phyloP scores from a whole-genome alignment of 2,113 vertebrate species.

The Oreochromis spilurus region DNA sequence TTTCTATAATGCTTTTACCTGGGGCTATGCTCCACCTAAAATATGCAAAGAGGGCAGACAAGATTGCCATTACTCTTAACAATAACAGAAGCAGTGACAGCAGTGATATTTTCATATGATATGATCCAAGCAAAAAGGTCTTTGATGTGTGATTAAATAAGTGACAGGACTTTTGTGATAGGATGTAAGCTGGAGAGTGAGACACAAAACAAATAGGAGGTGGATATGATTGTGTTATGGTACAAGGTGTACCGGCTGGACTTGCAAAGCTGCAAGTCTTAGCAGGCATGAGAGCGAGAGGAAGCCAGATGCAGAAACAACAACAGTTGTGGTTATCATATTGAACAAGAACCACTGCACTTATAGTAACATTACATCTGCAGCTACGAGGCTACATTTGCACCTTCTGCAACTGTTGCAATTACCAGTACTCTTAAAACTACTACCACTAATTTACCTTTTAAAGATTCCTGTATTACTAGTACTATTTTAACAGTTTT shows the following conservation, averaged over 20 bases:
- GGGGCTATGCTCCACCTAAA: not conserved
- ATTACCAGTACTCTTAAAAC: not conserved
- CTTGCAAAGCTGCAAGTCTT: constrained; percentile 21
- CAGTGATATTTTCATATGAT: constrained; percentile 32
- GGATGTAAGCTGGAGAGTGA: not conserved
- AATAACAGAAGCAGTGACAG: constrained; percentile 23
- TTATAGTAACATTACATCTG: not conserved
- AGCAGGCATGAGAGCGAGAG: constrained; percentile 6
- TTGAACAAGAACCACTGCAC: not conserved
- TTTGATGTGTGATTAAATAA: constrained; percentile 22
- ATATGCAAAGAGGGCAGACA: constrained; percentile 10
- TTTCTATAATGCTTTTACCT: not conserved
- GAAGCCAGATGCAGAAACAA: constrained; percentile 7
- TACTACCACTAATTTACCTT: not conserved
- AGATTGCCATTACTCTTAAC: not conserved
- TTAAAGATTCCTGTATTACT: not conserved
- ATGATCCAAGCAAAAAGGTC: constrained; percentile 8
- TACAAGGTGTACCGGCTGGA: constrained; percentile 31
- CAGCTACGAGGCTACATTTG: not conserved
- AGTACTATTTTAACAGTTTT: not conserved
- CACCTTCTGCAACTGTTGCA: not conserved
- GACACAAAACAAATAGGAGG: constrained; percentile 7
- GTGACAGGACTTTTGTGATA: not conserved
- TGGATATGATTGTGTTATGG: not conserved
- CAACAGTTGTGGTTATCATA: not conserved